Percentiles rank a stretch among this genome's conserved stretches.
Evolutionary conservation across 2,888 invertebrate genomes (phyloP).

Genomic region (Chesias legatella): DNA sequence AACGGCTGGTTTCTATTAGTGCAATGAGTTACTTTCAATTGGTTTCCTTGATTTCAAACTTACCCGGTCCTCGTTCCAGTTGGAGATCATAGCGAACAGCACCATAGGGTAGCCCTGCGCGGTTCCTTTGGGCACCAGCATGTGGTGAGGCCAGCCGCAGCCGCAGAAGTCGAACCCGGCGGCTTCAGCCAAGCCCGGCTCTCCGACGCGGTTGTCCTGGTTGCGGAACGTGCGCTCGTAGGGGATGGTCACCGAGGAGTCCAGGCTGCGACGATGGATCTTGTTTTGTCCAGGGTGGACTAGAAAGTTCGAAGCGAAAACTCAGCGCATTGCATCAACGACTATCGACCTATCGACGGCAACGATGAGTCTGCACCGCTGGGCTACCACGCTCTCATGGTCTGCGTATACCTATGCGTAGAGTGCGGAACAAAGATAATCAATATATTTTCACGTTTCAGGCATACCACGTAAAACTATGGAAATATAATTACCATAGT

Average conservation of each 20-base stretch:
- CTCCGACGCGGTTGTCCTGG: constrained; percentile 81
- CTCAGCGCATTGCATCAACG: too few relatives aligned
- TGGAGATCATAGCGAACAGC: constrained; percentile 89
- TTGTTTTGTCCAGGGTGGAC: constrained; percentile 85
- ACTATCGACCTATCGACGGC: too few relatives aligned
- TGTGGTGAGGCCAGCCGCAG: constrained; percentile 93
- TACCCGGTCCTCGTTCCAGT: constrained; percentile 85
- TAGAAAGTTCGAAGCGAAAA: constrained; percentile 48
- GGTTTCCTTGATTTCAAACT: too few relatives aligned
- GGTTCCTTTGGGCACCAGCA: constrained; percentile 87
- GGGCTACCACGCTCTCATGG: too few relatives aligned
- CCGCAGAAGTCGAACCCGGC: constrained; percentile 90
- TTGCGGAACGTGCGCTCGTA: constrained; percentile 90
- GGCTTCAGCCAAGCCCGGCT: constrained; percentile 64
- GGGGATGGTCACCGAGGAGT: constrained; percentile 91
- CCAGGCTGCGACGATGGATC: constrained; percentile 82
- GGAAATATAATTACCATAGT: too few relatives aligned
- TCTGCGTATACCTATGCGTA: too few relatives aligned
- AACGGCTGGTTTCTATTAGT: too few relatives aligned
- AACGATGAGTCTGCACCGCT: too few relatives aligned
- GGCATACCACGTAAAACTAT: too few relatives aligned
- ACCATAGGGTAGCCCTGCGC: constrained; percentile 83
- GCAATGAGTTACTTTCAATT: too few relatives aligned
- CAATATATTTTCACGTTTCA: too few relatives aligned
- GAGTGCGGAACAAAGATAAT: too few relatives aligned